Conservation (phyloP, 1,140 invertebrate genomes). For the Tachypleus tridentatus region DNA sequence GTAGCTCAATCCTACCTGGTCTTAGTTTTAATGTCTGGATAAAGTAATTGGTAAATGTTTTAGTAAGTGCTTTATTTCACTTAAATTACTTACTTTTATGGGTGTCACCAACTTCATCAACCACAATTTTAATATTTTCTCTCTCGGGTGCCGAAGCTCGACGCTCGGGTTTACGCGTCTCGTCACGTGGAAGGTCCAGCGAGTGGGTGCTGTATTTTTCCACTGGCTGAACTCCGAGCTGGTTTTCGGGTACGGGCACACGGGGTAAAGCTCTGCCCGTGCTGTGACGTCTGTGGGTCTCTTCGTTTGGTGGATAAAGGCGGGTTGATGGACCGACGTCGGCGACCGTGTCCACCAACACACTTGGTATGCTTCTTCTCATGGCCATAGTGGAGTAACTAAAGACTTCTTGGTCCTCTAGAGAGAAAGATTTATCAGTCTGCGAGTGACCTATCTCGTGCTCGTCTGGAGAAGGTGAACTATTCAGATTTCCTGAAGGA, state of each 20-base stretch:
- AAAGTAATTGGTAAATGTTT: too few relatives aligned
- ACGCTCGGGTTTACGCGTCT: conserved; percentile 13
- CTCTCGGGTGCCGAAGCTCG: conserved; percentile 54
- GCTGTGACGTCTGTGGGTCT: conserved; percentile 9
- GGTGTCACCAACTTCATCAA: conserved; percentile 59
- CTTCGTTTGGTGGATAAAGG: too few relatives aligned
- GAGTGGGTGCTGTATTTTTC: conserved; percentile 9
- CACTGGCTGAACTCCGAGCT: neutral
- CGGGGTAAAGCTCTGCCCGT: conserved; percentile 19
- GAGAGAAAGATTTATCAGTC: neutral
- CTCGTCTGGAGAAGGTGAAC: conserved; percentile 14
- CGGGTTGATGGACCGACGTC: conserved; percentile 6
- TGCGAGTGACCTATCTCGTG: neutral
- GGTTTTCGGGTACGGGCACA: conserved; percentile 14
- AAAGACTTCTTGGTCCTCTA: neutral
- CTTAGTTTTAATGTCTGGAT: too few relatives aligned
- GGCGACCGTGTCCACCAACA: conserved; percentile 10
- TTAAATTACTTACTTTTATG: conserved; percentile 38
- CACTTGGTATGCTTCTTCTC: conserved; percentile 17
- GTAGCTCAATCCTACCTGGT: too few relatives aligned
- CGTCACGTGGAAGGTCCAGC: conserved; percentile 18
- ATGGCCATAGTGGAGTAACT: neutral
- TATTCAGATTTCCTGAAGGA: conserved; percentile 3
- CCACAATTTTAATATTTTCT: conserved; percentile 82
- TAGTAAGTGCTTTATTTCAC: too few relatives aligned